A percentile compares a stretch with the other conserved stretches of the same genome.
Evolutionary conservation across 2,113 vertebrate species (phyloP).

Genomic region (Phalacrocorax brasilianus): DNA sequence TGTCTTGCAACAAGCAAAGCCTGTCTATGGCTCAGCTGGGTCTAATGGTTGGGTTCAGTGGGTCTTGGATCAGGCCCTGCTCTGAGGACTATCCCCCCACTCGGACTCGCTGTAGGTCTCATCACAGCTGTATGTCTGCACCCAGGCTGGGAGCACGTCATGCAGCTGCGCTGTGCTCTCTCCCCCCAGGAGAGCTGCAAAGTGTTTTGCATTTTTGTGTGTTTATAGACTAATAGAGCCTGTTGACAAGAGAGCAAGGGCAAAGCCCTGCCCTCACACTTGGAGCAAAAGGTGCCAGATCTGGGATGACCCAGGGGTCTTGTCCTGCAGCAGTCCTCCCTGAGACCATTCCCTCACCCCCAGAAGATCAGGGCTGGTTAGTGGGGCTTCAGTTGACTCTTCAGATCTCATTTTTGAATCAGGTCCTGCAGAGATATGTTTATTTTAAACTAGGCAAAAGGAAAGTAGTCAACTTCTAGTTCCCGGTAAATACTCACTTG

Average conservation of each 20-base stretch:
- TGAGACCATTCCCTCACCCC: background rate
- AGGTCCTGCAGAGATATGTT: background rate
- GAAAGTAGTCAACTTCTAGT: background rate
- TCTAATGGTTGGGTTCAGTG: background rate
- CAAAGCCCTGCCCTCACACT: background rate
- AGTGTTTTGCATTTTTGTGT: background rate
- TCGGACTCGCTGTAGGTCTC: background rate
- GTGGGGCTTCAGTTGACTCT: background rate
- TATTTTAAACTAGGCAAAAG: background rate
- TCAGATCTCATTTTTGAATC: background rate
- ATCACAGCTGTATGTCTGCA: background rate
- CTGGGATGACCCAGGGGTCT: background rate
- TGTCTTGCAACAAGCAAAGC: background rate
- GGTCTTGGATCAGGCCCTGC: background rate
- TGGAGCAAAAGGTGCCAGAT: background rate
- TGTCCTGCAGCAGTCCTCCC: background rate
- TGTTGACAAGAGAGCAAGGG: background rate
- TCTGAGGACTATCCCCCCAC: background rate
- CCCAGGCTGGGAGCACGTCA: background rate
- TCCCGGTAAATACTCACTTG: background rate
- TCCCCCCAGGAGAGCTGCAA: background rate
- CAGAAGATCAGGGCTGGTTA: background rate
- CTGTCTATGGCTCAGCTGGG: fast-evolving
- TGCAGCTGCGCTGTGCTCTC: background rate
- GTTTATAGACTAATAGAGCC: background rate